Evolutionary conservation across 1,140 invertebrate species (phyloP).

Genomic region (Dreissena rostriformis): DNA sequence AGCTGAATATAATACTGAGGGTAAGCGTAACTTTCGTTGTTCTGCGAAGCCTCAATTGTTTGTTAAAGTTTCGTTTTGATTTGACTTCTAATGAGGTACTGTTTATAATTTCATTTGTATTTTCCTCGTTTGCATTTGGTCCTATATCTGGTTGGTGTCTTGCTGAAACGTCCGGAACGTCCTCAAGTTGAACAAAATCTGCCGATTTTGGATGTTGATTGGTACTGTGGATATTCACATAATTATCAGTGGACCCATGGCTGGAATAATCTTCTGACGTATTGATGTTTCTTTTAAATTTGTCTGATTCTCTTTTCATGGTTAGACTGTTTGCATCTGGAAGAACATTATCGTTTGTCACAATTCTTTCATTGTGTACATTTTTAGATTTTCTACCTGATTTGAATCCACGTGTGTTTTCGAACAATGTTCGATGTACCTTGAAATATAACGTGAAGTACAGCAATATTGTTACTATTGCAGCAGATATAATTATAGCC

Average conservation of each 20-base stretch:
- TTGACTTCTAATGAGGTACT: too few relatives aligned
- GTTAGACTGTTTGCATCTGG: not conserved
- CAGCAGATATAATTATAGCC: not conserved
- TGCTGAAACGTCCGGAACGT: too few relatives aligned
- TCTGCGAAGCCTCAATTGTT: not conserved
- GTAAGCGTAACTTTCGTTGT: constrained; percentile 25
- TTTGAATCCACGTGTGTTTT: not conserved
- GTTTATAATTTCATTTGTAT: too few relatives aligned
- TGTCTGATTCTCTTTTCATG: not conserved
- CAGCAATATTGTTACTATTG: not conserved
- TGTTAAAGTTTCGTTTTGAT: too few relatives aligned
- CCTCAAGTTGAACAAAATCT: too few relatives aligned
- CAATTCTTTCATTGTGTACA: too few relatives aligned
- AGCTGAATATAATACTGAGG: not conserved
- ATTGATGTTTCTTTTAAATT: not conserved
- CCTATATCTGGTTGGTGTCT: too few relatives aligned
- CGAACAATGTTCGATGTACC: not conserved
- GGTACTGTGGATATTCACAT: too few relatives aligned
- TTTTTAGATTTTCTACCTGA: not conserved
- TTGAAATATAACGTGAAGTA: not conserved
- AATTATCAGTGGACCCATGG: too few relatives aligned
- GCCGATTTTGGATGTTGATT: too few relatives aligned
- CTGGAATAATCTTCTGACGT: too few relatives aligned
- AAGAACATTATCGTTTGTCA: not conserved
- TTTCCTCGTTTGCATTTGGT: too few relatives aligned